Conservation (phyloP, 2,797 vertebrate species). For the Enteromius afrohamiltoni region DNA sequence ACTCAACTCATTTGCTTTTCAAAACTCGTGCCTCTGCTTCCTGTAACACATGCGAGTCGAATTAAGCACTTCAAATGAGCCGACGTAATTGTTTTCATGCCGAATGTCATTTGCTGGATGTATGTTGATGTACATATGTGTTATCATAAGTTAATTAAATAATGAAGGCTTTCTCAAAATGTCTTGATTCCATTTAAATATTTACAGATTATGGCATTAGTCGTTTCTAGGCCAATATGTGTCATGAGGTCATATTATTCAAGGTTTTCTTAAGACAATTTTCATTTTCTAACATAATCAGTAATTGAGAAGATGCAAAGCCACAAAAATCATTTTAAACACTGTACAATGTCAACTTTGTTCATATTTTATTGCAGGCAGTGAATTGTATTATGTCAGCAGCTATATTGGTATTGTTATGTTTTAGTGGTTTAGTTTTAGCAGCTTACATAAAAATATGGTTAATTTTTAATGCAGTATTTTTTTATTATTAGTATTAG, state of each 20-base stretch:
- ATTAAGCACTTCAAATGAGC: constrained; percentile 17
- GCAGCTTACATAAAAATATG: background rate
- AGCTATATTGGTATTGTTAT: background rate
- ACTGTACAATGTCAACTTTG: background rate
- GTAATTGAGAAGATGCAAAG: background rate
- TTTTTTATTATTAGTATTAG: background rate
- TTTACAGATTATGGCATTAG: background rate
- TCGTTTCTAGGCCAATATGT: background rate
- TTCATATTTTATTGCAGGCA: background rate
- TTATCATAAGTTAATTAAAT: constrained; percentile 17
- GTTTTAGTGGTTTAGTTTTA: background rate
- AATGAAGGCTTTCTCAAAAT: constrained; percentile 17
- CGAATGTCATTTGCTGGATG: background rate
- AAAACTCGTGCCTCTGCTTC: constrained; percentile 22
- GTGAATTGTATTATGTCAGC: background rate
- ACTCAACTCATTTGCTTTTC: constrained; percentile 17
- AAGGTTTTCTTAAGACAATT: background rate
- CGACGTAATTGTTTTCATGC: constrained; percentile 15
- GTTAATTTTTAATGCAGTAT: background rate
- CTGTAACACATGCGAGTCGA: constrained; percentile 25
- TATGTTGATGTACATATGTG: constrained; percentile 4
- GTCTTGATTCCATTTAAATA: background rate
- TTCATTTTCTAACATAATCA: background rate
- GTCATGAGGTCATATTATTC: background rate
- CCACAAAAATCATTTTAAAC: background rate